phyloP scores from a whole-genome alignment of 1,140 invertebrate species.

The Andrena cerasifolii region DNA sequence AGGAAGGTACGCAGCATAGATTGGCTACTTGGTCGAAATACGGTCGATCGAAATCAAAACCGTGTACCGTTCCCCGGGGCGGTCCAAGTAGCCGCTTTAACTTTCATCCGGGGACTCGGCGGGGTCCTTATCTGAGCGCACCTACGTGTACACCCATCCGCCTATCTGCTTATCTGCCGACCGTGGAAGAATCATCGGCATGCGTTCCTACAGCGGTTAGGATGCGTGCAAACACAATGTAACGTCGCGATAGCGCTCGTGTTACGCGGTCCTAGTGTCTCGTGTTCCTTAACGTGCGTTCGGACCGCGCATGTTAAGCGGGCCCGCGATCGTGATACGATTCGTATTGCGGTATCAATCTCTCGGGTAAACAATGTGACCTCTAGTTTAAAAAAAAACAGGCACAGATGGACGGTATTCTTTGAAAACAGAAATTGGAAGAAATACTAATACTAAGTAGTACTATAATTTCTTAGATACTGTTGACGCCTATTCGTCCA shows the following conservation, averaged over 20 bases:
- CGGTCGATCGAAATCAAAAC: slow-evolving; percentile 38
- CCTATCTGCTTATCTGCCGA: slow-evolving; percentile 68
- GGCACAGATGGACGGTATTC: neutral
- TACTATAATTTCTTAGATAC: no score
- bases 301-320: slow-evolving; percentile 33
- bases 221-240: slow-evolving; percentile 69
- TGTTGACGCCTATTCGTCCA: no score
- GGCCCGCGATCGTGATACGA: slow-evolving; percentile 1
- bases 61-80: slow-evolving; percentile 4
- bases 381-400: slow-evolving; percentile 4
- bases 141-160: slow-evolving; percentile 66
- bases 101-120: slow-evolving; percentile 45
- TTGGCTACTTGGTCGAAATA: slow-evolving; percentile 1
- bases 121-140: slow-evolving; percentile 60
- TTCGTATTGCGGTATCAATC: neutral
- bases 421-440: no score
- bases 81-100: slow-evolving; percentile 44
- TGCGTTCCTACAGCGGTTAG: slow-evolving; percentile 62
- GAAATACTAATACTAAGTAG: no score
- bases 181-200: slow-evolving; percentile 63
- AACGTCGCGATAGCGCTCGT: slow-evolving; percentile 61
- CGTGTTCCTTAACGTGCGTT: slow-evolving; percentile 43
- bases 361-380: neutral
- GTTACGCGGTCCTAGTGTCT: slow-evolving; percentile 52
- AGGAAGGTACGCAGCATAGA: neutral